Conservation (phyloP, 1,140 invertebrate species). For the Caenorhabditis briggsae region DNA sequence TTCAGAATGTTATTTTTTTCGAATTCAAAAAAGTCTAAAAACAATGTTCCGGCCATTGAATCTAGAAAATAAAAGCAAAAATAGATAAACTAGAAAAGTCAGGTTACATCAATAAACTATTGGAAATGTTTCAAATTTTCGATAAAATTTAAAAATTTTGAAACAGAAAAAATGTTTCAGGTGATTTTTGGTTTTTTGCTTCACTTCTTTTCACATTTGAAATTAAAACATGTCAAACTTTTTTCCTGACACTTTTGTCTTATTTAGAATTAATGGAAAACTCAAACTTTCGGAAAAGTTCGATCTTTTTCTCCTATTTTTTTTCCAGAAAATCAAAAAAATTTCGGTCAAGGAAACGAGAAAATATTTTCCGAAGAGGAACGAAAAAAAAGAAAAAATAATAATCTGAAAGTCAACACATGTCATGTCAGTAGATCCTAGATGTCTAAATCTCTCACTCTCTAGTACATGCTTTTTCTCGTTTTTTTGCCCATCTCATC, state of each 20-base stretch:
- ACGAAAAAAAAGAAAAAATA: neutral
- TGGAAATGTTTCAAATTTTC: too few relatives aligned
- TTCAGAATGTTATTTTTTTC: too few relatives aligned
- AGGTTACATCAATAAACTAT: too few relatives aligned
- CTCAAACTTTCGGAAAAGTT: too few relatives aligned
- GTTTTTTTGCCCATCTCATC: neutral
- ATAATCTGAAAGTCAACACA: slow-evolving; percentile 24
- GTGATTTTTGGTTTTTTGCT: too few relatives aligned
- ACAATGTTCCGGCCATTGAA: neutral
- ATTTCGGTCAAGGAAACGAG: neutral
- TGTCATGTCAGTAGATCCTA: neutral
- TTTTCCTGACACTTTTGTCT: neutral
- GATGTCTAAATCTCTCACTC: slow-evolving; percentile 3
- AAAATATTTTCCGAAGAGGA: neutral
- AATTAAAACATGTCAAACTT: neutral
- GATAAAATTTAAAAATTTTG: too few relatives aligned
- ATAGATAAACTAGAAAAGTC: too few relatives aligned
- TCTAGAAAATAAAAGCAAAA: too few relatives aligned
- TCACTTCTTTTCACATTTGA: too few relatives aligned
- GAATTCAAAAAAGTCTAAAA: too few relatives aligned
- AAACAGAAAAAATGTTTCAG: too few relatives aligned
- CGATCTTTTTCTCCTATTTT: too few relatives aligned
- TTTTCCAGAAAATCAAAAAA: slow-evolving; percentile 2
- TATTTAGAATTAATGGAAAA: neutral
- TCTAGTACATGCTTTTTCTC: neutral